A percentile compares a stretch with the other conserved stretches of the same genome.
Conservation (phyloP, 2,888 invertebrate genomes). For the Nowickia ferox region DNA sequence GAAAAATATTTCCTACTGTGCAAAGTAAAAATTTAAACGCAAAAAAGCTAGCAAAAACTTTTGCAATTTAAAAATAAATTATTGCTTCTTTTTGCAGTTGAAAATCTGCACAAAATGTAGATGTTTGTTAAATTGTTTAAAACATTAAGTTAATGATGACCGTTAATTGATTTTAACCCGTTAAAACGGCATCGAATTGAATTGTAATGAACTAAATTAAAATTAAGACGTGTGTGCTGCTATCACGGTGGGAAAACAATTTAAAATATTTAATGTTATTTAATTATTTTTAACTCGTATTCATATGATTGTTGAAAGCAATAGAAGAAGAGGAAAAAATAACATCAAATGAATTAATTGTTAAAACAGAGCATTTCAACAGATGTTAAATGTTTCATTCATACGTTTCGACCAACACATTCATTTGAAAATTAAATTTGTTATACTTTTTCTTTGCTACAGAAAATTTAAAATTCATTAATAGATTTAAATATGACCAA, state of each 20-base stretch:
- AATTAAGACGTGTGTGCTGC: constrained; percentile 12
- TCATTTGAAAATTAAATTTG: background rate
- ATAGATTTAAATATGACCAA: constrained; percentile 35
- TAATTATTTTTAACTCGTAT: constrained; percentile 19
- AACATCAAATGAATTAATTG: background rate
- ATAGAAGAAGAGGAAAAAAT: background rate
- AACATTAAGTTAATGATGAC: constrained; percentile 22
- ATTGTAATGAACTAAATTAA: constrained; percentile 5
- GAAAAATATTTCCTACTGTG: background rate
- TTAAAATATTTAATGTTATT: constrained; percentile 45
- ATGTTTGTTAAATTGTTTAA: constrained; percentile 26
- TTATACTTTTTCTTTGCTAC: constrained; percentile 14
- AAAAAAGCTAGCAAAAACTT: background rate
- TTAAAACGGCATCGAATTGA: constrained; percentile 21
- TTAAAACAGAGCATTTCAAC: constrained; percentile 32
- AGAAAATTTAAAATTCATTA: constrained; percentile 30
- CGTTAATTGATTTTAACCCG: constrained; percentile 39
- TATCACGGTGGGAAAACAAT: constrained; percentile 43
- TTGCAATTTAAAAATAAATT: constrained; percentile 27
- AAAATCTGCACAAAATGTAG: background rate
- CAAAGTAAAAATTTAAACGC: background rate
- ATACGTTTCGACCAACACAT: background rate
- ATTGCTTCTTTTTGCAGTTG: background rate
- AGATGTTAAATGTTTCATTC: constrained; percentile 32
- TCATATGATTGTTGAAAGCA: background rate